phyloP scores from a whole-genome alignment of 2,888 invertebrate species.

The Ceraclea dissimilis region DNA sequence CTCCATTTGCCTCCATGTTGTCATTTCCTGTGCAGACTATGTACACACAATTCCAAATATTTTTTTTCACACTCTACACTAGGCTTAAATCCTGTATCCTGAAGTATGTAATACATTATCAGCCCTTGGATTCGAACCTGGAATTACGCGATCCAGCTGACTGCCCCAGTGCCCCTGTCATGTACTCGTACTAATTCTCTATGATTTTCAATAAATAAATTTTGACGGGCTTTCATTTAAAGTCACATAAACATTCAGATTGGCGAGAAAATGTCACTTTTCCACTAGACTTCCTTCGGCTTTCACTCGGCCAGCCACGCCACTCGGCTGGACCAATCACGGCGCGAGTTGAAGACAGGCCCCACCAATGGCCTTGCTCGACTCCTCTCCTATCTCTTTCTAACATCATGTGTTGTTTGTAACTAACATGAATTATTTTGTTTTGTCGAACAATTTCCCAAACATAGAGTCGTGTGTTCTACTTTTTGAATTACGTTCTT shows the following conservation, averaged over 20 bases:
- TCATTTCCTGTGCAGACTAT: too few species aligned
- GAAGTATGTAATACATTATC: too few species aligned
- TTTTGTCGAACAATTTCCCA: neutral
- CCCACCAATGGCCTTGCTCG: conserved; percentile 14
- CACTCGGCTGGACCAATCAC: conserved; percentile 18
- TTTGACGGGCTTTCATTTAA: neutral
- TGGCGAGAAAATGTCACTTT: conserved; percentile 10
- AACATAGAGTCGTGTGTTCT: neutral
- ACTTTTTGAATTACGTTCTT: neutral
- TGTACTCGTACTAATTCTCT: too few species aligned
- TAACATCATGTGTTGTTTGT: neutral
- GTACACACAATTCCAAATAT: too few species aligned
- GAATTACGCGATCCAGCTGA: too few species aligned
- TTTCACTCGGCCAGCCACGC: conserved; percentile 17
- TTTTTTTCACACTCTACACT: too few species aligned
- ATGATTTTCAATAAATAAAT: neutral
- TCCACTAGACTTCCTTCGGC: conserved; percentile 13
- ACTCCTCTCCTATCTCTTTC: neutral
- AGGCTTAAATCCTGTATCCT: too few species aligned
- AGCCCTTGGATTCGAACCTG: too few species aligned
- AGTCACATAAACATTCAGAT: neutral
- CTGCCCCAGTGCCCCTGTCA: too few species aligned
- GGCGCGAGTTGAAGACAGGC: neutral
- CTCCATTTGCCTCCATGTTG: too few species aligned
- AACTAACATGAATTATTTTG: neutral